A percentile compares a stretch with the other conserved stretches of the same genome.
These are phyloP conservation scores for Pangasius djambal DNA, from an alignment of 2,797 vertebrate genomes.

Conservation along the genomic window DNA sequence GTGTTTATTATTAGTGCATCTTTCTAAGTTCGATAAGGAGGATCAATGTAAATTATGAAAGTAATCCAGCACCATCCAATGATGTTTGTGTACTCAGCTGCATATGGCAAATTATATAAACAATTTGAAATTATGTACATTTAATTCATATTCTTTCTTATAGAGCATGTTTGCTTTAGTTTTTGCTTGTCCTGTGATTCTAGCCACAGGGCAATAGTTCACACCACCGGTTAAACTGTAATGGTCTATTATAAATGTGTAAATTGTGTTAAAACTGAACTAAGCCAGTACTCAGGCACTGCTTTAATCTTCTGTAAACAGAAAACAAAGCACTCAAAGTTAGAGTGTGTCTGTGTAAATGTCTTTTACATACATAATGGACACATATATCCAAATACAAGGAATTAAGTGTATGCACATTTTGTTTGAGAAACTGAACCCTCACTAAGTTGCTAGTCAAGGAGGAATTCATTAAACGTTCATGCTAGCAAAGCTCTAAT, in stretches of 20 bases:
- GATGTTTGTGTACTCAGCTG: no score
- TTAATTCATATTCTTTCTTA: no score
- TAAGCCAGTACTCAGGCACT: background rate
- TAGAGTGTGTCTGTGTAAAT: background rate
- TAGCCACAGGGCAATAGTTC: background rate
- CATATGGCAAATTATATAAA: no score
- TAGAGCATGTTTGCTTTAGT: no score
- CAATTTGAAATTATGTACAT: no score
- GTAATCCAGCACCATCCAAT: no score
- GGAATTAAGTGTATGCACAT: no score
- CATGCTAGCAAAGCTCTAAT: background rate
- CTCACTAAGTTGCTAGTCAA: background rate
- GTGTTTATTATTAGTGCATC: no score
- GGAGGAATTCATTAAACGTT: background rate
- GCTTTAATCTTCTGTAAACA: background rate
- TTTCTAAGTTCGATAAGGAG: no score
- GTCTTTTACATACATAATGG: background rate
- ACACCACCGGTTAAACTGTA: background rate
- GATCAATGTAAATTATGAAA: no score
- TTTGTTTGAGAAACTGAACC: background rate
- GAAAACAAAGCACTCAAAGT: background rate
- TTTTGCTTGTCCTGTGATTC: background rate
- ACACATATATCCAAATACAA: background rate
- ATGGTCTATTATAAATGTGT: background rate
- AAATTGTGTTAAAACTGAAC: background rate